Conservation (phyloP, 1,140 invertebrate genomes). For the Heliothis subflexa region DNA sequence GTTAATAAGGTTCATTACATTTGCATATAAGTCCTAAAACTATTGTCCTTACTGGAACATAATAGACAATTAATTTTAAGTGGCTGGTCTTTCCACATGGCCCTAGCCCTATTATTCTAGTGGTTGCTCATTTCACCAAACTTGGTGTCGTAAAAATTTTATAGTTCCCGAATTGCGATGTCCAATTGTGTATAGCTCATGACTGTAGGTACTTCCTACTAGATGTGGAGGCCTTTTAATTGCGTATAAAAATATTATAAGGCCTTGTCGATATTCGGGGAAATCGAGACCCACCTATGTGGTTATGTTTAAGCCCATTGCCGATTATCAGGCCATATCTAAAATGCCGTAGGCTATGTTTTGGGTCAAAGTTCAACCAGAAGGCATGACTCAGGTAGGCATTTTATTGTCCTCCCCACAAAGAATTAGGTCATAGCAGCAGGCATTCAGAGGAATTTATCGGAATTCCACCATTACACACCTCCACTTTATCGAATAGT, state of each 20-base stretch:
- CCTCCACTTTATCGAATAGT: conserved; percentile 14
- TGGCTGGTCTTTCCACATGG: not conserved
- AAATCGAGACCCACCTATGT: not conserved
- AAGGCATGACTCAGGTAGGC: conserved; percentile 18
- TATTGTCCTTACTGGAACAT: not conserved
- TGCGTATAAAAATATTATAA: too few relatives aligned
- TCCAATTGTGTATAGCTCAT: too few relatives aligned
- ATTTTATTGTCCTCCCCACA: conserved; percentile 30
- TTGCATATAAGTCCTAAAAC: not conserved
- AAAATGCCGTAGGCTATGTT: conserved; percentile 31
- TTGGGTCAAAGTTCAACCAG: conserved; percentile 17
- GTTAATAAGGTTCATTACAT: not conserved
- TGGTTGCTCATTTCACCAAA: not conserved
- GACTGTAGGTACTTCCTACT: too few relatives aligned
- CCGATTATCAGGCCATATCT: not conserved
- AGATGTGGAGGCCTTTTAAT: too few relatives aligned
- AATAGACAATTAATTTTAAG: not conserved
- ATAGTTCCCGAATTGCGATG: too few relatives aligned
- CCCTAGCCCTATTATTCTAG: not conserved
- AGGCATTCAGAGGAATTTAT: conserved; percentile 48
- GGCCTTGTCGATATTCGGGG: too few relatives aligned
- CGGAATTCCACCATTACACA: conserved; percentile 46
- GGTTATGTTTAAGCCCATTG: not conserved
- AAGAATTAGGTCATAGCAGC: conserved; percentile 32
- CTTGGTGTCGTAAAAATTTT: too few relatives aligned